Evolutionary conservation across 2,113 vertebrate species (phyloP).

Genomic region (Eretmochelys imbricata): DNA sequence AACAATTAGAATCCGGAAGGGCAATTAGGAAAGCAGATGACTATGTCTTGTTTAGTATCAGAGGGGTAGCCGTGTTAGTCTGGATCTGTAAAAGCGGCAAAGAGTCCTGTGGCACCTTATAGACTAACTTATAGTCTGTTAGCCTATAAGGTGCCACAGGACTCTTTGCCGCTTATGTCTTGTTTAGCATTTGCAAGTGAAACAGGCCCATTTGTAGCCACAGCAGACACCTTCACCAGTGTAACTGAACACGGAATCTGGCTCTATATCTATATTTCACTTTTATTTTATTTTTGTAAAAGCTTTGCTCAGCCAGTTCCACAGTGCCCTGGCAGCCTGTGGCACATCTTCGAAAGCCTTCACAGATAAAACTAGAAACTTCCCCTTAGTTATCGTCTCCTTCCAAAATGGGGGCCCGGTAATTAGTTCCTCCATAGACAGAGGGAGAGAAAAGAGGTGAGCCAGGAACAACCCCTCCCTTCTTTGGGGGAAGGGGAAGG

Average conservation of each 20-base stretch:
- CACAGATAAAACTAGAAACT: not conserved
- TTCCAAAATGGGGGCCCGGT: not conserved
- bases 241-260: not conserved
- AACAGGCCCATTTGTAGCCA: not conserved
- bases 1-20: not conserved
- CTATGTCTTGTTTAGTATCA: not conserved
- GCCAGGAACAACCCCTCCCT: constrained; percentile 3
- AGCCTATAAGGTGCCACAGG: too few species aligned
- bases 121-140: too few species aligned
- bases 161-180: not conserved
- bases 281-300: constrained; percentile 18
- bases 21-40: not conserved
- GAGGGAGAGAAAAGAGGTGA: not conserved
- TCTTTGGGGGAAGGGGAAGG: not conserved
- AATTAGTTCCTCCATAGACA: constrained; percentile 56
- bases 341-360: constrained; percentile 10
- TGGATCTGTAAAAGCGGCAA: too few species aligned
- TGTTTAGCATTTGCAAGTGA: not conserved
- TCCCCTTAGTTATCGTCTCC: constrained; percentile 15
- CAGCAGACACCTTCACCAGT: not conserved
- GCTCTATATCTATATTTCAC: not conserved
- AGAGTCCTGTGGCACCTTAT: too few species aligned
- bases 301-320: constrained; percentile 12
- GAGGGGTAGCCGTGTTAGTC: too few species aligned
- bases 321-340: not conserved